Base-by-base conservation (phyloP, 2,888 invertebrate genomes). In the Scaptomyza reducta region DNA sequence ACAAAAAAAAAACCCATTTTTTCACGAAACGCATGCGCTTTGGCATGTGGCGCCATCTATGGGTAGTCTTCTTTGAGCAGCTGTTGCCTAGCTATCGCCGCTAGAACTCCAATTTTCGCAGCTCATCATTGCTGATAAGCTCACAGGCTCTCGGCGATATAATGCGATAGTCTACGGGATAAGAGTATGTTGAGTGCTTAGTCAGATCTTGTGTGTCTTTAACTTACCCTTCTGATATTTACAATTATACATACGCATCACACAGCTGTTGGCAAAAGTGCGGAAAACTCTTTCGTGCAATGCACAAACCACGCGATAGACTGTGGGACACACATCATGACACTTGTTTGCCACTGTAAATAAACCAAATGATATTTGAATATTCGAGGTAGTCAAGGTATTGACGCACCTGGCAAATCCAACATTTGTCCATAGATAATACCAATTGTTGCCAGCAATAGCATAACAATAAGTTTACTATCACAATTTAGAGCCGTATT, bases 161-260 rank as follows among this genome's bases (percentile, higher is more conserved):
- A 9, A 84, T 71, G 6, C 67, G 69, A 53, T 87, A 84, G 44
- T 72, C 87, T 85, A 47, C 25, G 2, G 16, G 0, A 6, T 13
- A 35, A 27, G 10, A 18, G 13, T 18, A 10, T 13, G 11, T 25
- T 27, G 10, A 6, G 5, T 18, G 31, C 14, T 22, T 11, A 10
- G 22, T 22, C 11, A n/a, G 22, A 25, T 38, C 25, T 27, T 7
- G 9, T 27, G 13, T 27, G 4, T 6, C 6, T 10, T 16, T 16
- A 0, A 27, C 74, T 65, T 35, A 84, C 83, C 61, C 42, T 74
- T 77, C 51, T 85, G 61, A 33, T 84, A 84, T 33, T 84, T 84
- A 65, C 87, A 84, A 54, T 84, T 84, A 35, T 84, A 84, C 18
- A 84, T 84, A 7, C 67, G 57, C 83, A 84, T 74, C 6, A 84